These are phyloP conservation scores for Benthosema pterotum DNA, from an alignment of 2,797 vertebrate species.

Conservation along the genomic window DNA sequence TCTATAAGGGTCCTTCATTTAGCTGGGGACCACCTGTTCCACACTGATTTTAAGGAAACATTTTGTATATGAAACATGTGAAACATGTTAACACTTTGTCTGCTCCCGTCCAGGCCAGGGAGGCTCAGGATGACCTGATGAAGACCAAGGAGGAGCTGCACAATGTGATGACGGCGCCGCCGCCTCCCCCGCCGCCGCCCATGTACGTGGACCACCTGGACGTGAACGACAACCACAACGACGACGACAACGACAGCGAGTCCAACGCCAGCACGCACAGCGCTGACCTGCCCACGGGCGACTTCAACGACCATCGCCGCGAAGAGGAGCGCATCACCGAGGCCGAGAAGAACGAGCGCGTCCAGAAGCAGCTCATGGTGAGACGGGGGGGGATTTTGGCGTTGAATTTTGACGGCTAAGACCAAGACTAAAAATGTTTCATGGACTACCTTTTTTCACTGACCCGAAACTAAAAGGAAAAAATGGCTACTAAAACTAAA, in stretches of 20 bases:
- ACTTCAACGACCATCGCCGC: conserved; percentile 85
- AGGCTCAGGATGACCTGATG: conserved; percentile 88
- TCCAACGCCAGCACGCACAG: conserved; percentile 84
- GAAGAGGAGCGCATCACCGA: conserved; percentile 92
- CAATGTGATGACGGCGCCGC: conserved; percentile 83
- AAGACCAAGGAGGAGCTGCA: conserved; percentile 93
- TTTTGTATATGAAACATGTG: too few species aligned
- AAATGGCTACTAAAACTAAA: too few species aligned
- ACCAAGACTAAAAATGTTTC: too few species aligned
- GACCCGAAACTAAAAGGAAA: too few species aligned
- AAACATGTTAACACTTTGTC: too few species aligned
- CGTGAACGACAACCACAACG: conserved; percentile 78
- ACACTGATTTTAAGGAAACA: too few species aligned
- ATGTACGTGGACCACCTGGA: conserved; percentile 53
- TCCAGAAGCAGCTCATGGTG: conserved; percentile 92
- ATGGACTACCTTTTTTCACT: too few species aligned
- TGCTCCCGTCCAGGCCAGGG: conserved; percentile 77
- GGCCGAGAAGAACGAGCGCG: conserved; percentile 92
- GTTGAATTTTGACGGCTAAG: too few species aligned
- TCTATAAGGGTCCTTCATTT: too few species aligned
- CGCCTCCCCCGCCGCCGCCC: conserved; percentile 83
- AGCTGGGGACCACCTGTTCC: too few species aligned
- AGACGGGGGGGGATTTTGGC: conserved; percentile 48
- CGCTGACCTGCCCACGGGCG: conserved; percentile 85
- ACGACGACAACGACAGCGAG: conserved; percentile 85